These are phyloP conservation scores for Cyphomyrus discorhynchus DNA, from an alignment of 2,113 vertebrate species.

Conservation along the genomic window DNA sequence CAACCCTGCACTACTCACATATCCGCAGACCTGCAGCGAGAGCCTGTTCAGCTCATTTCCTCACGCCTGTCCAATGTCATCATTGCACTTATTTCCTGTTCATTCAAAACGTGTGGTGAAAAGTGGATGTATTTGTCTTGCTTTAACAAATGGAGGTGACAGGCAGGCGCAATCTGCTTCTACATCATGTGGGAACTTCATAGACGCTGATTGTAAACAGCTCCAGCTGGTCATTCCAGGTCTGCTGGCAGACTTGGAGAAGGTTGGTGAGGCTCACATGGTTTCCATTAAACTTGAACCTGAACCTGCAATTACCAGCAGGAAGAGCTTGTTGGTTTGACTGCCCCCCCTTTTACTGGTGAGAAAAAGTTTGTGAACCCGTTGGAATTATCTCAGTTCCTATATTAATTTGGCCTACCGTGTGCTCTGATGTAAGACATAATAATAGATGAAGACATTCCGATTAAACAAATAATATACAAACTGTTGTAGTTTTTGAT, in stretches of 20 bases:
- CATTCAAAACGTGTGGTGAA: neutral
- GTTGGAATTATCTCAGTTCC: neutral
- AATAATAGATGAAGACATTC: neutral
- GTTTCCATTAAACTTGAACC: slow-evolving; percentile 40
- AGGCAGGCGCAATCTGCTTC: slow-evolving; percentile 5
- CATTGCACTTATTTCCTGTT: slow-evolving; percentile 8
- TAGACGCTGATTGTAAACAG: slow-evolving; percentile 19
- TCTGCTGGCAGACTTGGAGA: slow-evolving; percentile 8
- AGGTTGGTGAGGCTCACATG: slow-evolving; percentile 21
- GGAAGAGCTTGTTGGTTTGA: slow-evolving; percentile 30
- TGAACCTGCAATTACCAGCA: slow-evolving; percentile 29
- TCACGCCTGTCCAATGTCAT: slow-evolving; percentile 14
- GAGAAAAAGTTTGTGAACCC: neutral
- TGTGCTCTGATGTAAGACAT: neutral
- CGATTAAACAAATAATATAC: neutral
- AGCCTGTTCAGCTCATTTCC: slow-evolving; percentile 2
- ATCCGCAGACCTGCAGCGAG: neutral
- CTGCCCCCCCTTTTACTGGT: neutral
- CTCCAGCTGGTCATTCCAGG: slow-evolving; percentile 8
- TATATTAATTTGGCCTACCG: neutral
- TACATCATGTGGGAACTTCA: slow-evolving; percentile 10
- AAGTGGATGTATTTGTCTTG: neutral
- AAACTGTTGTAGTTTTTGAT: neutral
- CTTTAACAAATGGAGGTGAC: slow-evolving; percentile 33
- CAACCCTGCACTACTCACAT: neutral